Evolutionary conservation across 2,888 invertebrate genomes (phyloP).

Genomic region (Melieria crassipennis): DNA sequence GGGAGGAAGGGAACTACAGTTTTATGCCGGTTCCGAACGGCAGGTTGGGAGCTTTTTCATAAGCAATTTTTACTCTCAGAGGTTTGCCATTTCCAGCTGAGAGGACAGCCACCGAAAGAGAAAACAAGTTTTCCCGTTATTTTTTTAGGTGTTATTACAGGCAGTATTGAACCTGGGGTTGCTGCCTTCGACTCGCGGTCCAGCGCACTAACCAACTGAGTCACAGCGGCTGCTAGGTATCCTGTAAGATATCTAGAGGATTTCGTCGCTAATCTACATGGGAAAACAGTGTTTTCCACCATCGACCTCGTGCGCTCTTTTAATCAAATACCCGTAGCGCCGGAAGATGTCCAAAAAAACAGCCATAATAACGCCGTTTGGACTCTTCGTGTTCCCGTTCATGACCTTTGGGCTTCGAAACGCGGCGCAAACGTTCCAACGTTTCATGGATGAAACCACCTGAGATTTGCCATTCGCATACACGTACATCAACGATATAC

Average conservation of each 20-base stretch:
- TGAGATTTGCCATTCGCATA: not conserved
- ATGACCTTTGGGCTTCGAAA: conserved; percentile 11
- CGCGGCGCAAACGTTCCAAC: not conserved
- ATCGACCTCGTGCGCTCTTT: conserved; percentile 4
- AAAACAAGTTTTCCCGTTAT: too few relatives aligned
- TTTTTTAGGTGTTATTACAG: too few relatives aligned
- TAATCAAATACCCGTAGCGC: not conserved
- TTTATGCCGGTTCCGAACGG: too few relatives aligned
- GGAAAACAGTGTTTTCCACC: not conserved
- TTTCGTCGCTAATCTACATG: conserved; percentile 1
- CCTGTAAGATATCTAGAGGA: conserved; percentile 13
- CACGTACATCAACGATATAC: not conserved
- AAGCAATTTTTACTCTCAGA: too few relatives aligned
- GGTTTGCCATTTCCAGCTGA: too few relatives aligned
- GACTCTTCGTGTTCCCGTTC: not conserved
- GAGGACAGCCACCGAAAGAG: too few relatives aligned
- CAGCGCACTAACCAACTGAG: too few relatives aligned
- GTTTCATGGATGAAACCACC: conserved; percentile 4
- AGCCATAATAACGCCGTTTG: conserved; percentile 3
- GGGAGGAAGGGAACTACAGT: too few relatives aligned
- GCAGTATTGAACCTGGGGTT: too few relatives aligned
- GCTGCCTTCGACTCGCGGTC: too few relatives aligned
- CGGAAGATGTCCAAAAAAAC: not conserved
- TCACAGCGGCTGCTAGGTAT: too few relatives aligned
- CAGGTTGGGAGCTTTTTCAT: too few relatives aligned